phyloP scores from a whole-genome alignment of 1,140 invertebrate species.

The Caenorhabditis latens region DNA sequence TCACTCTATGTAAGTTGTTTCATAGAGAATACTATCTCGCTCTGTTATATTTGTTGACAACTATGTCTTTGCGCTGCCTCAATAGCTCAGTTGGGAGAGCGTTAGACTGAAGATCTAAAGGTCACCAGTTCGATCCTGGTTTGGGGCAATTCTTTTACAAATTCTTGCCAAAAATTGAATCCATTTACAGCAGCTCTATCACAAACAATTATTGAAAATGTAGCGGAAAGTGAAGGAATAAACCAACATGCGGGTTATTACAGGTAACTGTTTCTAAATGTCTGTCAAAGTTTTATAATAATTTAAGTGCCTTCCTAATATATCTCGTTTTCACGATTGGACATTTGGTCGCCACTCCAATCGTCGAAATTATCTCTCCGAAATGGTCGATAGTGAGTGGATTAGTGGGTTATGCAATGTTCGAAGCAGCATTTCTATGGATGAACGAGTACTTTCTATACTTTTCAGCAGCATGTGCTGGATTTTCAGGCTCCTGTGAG shows the following conservation, averaged over 20 bases:
- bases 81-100: constrained; percentile 78
- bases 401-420: constrained; percentile 31
- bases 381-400: constrained; percentile 43
- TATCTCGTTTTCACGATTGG: constrained; percentile 43
- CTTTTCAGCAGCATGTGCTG: constrained; percentile 20
- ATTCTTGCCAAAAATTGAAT: not conserved
- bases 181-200: not conserved
- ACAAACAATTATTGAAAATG: constrained; percentile 36
- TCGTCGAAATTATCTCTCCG: constrained; percentile 21
- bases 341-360: constrained; percentile 32
- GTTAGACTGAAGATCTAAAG: constrained; percentile 78
- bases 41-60: not conserved
- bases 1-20: constrained; percentile 16
- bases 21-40: not conserved
- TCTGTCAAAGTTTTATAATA: too few relatives aligned
- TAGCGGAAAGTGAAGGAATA: constrained; percentile 2
- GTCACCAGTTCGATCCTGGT: constrained; percentile 73
- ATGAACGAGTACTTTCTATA: constrained; percentile 45
- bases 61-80: not conserved
- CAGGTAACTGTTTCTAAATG: not conserved
- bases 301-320: constrained; percentile 12
- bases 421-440: constrained; percentile 37
- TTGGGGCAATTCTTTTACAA: constrained; percentile 61
- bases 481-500: constrained; percentile 31
- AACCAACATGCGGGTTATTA: constrained; percentile 37